phyloP scores from a whole-genome alignment of 2,888 invertebrate species.

The Cheilosia scutellata region DNA sequence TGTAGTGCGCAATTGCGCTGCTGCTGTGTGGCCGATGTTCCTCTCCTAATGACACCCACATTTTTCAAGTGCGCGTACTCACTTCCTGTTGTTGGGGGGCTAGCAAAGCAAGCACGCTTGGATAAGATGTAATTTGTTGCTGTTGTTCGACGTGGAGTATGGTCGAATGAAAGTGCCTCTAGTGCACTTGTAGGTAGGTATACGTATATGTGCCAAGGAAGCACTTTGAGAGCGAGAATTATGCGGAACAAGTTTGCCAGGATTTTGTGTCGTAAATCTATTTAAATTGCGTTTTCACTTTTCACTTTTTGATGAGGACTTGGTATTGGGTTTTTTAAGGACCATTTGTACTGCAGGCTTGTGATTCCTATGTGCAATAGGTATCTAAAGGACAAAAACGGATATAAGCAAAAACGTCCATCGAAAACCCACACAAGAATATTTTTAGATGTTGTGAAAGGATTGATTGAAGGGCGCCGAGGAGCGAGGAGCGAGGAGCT shows the following conservation, averaged over 20 bases:
- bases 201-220: slow-evolving; percentile 16
- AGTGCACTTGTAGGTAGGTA: not conserved
- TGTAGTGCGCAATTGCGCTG: slow-evolving; percentile 6
- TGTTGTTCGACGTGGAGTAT: slow-evolving; percentile 8
- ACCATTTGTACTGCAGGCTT: too few relatives aligned
- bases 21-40: slow-evolving; percentile 31
- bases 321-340: too few relatives aligned
- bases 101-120: not conserved
- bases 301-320: slow-evolving; percentile 7
- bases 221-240: slow-evolving; percentile 42
- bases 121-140: slow-evolving; percentile 35
- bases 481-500: too few relatives aligned
- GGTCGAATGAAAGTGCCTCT: slow-evolving; percentile 36
- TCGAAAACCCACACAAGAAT: too few relatives aligned
- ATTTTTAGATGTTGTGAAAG: too few relatives aligned
- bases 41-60: slow-evolving; percentile 56
- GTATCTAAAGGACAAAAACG: too few relatives aligned
- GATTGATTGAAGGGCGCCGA: too few relatives aligned
- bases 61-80: slow-evolving; percentile 55
- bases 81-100: slow-evolving; percentile 54
- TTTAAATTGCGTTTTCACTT: slow-evolving; percentile 51
- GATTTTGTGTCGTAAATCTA: slow-evolving; percentile 40
- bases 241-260: slow-evolving; percentile 39
- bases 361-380: too few relatives aligned
- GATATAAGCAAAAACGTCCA: too few relatives aligned